Base-by-base conservation (phyloP, 2,888 invertebrate species). In the Neoascia interrupta region DNA sequence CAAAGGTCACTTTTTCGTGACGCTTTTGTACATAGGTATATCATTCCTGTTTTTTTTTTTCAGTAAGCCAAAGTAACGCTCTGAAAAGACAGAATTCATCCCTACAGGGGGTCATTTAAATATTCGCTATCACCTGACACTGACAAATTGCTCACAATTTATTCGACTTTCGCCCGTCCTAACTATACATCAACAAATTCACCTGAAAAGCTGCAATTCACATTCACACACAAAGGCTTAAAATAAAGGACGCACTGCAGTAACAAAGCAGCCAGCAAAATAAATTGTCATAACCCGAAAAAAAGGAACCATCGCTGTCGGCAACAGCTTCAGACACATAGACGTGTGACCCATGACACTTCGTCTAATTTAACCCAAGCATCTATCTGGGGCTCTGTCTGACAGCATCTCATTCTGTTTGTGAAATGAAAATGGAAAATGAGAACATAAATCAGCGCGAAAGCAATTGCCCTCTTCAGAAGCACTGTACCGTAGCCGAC, bases 371-470 rank as follows among this genome's bases (percentile, higher is more conserved):
- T 79, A 16, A 41, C 34, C 47, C 31, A 53, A 39, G n/a, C 72
- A 54, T 79, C 47, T 73, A 66, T 73, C 54, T 36, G 73, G 41
- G 19, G 34, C 16, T n/a, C 54, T 41, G 54, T 31, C 73, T 73
- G 66, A 79, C 79, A 68, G 66, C 66, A 31, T 66, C 66, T 73
- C 66, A 61, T 72, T 73, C 53, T 76, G 63, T 39, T 60, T 21
- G 34, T 49, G 54, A 79, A 79, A 79, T 68, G 79, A 79, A 79
- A 73, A 73, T 56, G 79, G 73, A 79, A 79, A 79, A 79, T 79
- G 61, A 79, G 73, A 56, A 68, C 79, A 79, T 79, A 79, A 79
- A 79, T 79, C 79, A 79, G 73, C 79, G n/a, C n/a, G 73, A 66
- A 54, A 73, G 60, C 73, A 66, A 61, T 66, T 66, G 66, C 47